Evolutionary conservation across 2,113 vertebrate genomes (phyloP), one percentile per base, ranked within the genome.

Genomic region (Talpa occidentalis): DNA sequence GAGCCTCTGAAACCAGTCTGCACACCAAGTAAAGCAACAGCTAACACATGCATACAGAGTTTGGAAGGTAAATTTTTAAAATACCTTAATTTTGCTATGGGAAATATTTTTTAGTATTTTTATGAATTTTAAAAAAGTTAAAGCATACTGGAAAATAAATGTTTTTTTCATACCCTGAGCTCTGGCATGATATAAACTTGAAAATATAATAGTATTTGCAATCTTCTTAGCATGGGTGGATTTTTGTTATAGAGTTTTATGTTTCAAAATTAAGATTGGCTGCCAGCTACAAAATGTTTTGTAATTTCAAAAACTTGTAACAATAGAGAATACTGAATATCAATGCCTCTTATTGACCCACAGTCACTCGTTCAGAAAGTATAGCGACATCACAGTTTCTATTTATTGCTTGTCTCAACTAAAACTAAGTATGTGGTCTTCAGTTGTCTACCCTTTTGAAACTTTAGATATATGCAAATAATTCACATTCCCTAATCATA

Each of bases 231-330:
- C 49, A 16, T 76, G 4, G 37, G 40, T 74, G 37, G 73, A 62
- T 24, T 88, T 67, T 89, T 66, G 37, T 52, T 32, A 21, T 40
- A 49, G 59, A 32, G 2, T 74, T 92, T 77, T 26, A 56, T 64
- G n/a, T 91, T 19, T 54, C 88, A 62, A 30, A 96, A 94, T 93
- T 80, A 90, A 90, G 83, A 92, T 78, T 52, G 26, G n/a, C 80
- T 64, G 40, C 84, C 70, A 91, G 47, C 59, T 90, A 67, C 62
- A 47, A 79, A 26, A 35, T 74, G 47, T 17, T 66, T 32, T 94
- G 2, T 26, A 62, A 86, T 81, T 94, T 90, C 30, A 37, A 84
- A 66, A 60, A 9, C 22, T 52, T n/a, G 26, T 19, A 59, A 47
- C 19, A 35, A 10, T 72, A 19, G 16, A 49, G 47, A 86, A 66